These are phyloP conservation scores for Holothuria scabra DNA, from an alignment of 53 echinoderm and acorn worm genomes.

Conservation along the genomic window DNA sequence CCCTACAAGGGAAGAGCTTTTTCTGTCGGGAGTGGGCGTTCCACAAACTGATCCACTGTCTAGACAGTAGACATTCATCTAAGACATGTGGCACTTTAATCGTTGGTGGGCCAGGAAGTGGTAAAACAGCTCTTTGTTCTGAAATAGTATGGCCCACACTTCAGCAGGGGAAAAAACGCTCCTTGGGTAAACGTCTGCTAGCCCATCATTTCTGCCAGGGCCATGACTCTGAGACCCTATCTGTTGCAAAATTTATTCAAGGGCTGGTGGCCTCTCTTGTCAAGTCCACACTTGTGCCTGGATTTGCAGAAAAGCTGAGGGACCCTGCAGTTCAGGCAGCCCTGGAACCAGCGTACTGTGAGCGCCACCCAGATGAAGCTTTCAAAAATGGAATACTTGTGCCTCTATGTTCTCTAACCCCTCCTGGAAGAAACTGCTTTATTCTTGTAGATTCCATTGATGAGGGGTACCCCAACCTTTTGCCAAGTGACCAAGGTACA, in stretches of 20 bases:
- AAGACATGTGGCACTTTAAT: slow-evolving; percentile 99
- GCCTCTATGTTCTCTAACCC: slow-evolving; percentile 85
- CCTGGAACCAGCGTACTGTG: slow-evolving; percentile 94
- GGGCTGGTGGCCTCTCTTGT: slow-evolving; percentile 88
- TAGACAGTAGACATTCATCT: slow-evolving; percentile 91
- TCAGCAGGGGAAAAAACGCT: slow-evolving; percentile 86
- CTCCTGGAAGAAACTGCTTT: slow-evolving; percentile 90
- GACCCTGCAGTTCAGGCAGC: slow-evolving; percentile 88
- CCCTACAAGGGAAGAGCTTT: slow-evolving; percentile 97
- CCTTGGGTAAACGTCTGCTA: slow-evolving; percentile 83
- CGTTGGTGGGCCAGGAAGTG: slow-evolving; percentile 98
- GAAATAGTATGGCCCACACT: slow-evolving; percentile 95
- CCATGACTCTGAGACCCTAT: slow-evolving; percentile 86
- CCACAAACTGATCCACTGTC: slow-evolving; percentile 93
- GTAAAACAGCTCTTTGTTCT: slow-evolving; percentile 92
- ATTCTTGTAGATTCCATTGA: slow-evolving; percentile 97
- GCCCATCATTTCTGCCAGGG: slow-evolving; percentile 98
- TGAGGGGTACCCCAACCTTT: slow-evolving; percentile 78
- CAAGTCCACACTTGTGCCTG: slow-evolving; percentile 88
- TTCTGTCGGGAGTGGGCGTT: slow-evolving; percentile 99
- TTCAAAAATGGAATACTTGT: slow-evolving; percentile 94
- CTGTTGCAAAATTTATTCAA: slow-evolving; percentile 91
- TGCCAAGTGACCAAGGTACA: slow-evolving; percentile 53
- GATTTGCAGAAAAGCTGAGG: slow-evolving; percentile 93
- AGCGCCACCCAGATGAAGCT: slow-evolving; percentile 96